Conservation (phyloP, 2,888 invertebrate species). For the Unio delphinus region DNA sequence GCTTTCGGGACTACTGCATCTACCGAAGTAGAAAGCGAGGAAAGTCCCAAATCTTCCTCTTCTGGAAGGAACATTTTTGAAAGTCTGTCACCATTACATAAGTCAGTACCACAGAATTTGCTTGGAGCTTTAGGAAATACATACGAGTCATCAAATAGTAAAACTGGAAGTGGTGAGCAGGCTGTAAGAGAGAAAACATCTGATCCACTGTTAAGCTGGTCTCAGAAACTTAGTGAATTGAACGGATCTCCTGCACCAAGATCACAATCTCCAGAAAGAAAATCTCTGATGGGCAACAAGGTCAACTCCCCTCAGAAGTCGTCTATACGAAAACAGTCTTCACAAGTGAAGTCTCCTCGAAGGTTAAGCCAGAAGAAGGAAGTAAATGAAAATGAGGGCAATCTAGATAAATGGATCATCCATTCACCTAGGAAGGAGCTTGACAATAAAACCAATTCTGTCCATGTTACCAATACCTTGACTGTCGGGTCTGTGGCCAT, state of each 20-base stretch:
- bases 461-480: slow-evolving; percentile 12
- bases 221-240: slow-evolving; percentile 25
- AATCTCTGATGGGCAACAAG: slow-evolving; percentile 16
- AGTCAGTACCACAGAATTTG: slow-evolving; percentile 30
- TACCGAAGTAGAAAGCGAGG: no score
- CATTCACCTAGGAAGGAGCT: slow-evolving; percentile 30
- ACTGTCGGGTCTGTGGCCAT: slow-evolving; percentile 34
- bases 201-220: slow-evolving; percentile 29
- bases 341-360: slow-evolving; percentile 31
- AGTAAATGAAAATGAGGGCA: slow-evolving; percentile 22
- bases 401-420: slow-evolving; percentile 49
- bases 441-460: neutral
- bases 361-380: slow-evolving; percentile 18
- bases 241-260: slow-evolving; percentile 18
- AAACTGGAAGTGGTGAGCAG: neutral
- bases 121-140: slow-evolving; percentile 18
- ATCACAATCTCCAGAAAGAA: slow-evolving; percentile 18
- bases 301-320: no score
- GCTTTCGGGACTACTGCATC: no score
- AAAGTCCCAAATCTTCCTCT: no score
- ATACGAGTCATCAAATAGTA: slow-evolving; percentile 16
- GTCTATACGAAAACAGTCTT: neutral
- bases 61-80: no score
- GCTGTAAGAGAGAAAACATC: slow-evolving; percentile 8
- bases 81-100: neutral